These are phyloP conservation scores for Macrobrachium rosenbergii DNA, from an alignment of 1,140 invertebrate genomes.

Conservation along the genomic window DNA sequence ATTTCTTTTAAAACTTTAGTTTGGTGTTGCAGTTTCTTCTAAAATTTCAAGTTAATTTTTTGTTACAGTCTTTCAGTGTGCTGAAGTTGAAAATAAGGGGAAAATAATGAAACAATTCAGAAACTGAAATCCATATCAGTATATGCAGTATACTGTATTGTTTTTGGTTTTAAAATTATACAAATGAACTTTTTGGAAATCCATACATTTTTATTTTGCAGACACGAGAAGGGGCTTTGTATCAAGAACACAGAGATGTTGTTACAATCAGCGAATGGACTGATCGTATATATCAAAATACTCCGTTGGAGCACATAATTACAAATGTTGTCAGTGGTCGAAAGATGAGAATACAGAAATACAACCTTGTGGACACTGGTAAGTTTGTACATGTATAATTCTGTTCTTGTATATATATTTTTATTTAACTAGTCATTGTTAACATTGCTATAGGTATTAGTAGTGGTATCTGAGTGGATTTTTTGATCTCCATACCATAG, in stretches of 20 bases:
- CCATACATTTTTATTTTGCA: slow-evolving; percentile 68
- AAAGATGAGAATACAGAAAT: slow-evolving; percentile 92
- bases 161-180: not conserved
- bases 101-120: no score
- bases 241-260: slow-evolving; percentile 88
- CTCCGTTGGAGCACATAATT: slow-evolving; percentile 91
- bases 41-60: no score
- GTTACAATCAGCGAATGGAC: slow-evolving; percentile 92
- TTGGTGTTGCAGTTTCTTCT: no score
- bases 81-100: no score
- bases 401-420: not conserved
- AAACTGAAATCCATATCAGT: not conserved
- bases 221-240: slow-evolving; percentile 85
- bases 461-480: no score
- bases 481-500: no score
- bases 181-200: not conserved
- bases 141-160: not conserved
- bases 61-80: no score
- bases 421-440: no score
- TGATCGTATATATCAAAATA: slow-evolving; percentile 93
- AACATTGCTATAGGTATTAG: no score
- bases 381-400: slow-evolving; percentile 47
- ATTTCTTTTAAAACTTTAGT: no score
- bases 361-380: slow-evolving; percentile 93
- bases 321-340: slow-evolving; percentile 91